Evolutionary conservation across 2,113 vertebrate genomes (phyloP), one percentile per base, ranked within the genome.

Genomic region (Morone saxatilis): DNA sequence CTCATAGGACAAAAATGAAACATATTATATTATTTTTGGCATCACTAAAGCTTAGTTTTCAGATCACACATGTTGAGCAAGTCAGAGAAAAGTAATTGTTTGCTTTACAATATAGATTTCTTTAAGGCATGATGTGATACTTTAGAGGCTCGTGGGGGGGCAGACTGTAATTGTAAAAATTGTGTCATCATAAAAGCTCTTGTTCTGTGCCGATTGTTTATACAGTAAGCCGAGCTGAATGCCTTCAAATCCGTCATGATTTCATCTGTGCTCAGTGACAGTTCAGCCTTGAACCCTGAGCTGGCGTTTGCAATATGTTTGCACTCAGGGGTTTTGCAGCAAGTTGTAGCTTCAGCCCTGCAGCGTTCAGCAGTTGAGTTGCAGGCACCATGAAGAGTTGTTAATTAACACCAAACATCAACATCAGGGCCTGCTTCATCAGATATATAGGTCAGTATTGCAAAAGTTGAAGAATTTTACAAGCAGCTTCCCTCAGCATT

Each of bases 341-440:
- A 59, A 38, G 51, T 61, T 70, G 56, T 36, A 57, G 63, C 25
- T 54, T 72, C 66, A 11, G 19, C 4, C 65, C 66, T 16, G 19
- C 51, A 59, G 83, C 65, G 63, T 17, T 22, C 47, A 50, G 4
- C 68, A 60, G 53, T 57, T 41, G 5, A 56, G 53, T 80, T 90
- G 40, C 19, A 75, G 71, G 47, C 75, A n/a, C 67, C 38, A 38
- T 68, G 53, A 76, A 36, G 41, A 68, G 76, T 48, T 66, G 61
- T 61, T 41, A 51, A 38, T 71, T 69, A 71, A 82, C 81, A 76
- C 45, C n/a, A 69, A n/a, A 60, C 22, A 69, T 74, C 8, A 68
- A 14, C 66, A 61, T 77, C 20, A 17, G 20, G 40, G 45, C 7
- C 57, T 16, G 16, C 43, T 43, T 69, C 22, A 62, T 75, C 43